These are phyloP conservation scores for Takifugu rubripes DNA, from an alignment of 2,797 vertebrate genomes.

Conservation along the genomic window DNA sequence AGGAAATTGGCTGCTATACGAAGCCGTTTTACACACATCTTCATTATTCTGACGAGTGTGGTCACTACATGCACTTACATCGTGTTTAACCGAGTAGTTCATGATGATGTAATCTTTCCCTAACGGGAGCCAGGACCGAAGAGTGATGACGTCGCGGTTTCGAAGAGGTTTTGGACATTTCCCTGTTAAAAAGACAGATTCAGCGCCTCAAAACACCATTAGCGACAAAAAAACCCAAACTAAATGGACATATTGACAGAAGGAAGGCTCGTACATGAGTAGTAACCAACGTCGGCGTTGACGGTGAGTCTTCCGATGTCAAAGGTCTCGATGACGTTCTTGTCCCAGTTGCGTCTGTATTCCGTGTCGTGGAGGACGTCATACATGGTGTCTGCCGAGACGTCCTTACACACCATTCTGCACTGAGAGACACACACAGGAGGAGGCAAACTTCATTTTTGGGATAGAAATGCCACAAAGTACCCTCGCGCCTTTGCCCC, in stretches of 20 bases:
- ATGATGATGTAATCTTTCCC: conserved; percentile 96
- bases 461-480: neutral
- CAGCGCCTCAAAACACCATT: neutral
- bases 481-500: no score
- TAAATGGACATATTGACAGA: neutral
- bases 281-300: conserved; percentile 92
- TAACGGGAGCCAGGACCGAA: conserved; percentile 93
- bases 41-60: neutral
- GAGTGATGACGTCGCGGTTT: conserved; percentile 92
- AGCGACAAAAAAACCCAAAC: no score
- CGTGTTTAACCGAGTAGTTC: conserved; percentile 95
- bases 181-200: conserved; percentile 72
- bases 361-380: conserved; percentile 94
- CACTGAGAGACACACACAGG: conserved; percentile 71
- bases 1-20: no score
- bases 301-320: conserved; percentile 93
- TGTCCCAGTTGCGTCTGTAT: conserved; percentile 92
- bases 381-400: conserved; percentile 87
- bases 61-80: conserved; percentile 70
- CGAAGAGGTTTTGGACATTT: conserved; percentile 89
- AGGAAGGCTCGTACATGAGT: conserved; percentile 79
- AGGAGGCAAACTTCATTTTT: neutral
- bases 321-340: conserved; percentile 94
- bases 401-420: conserved; percentile 86
- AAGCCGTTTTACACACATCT: no score